phyloP scores from a whole-genome alignment of 1,140 invertebrate genomes.

The Camponotus pennsylvanicus region DNA sequence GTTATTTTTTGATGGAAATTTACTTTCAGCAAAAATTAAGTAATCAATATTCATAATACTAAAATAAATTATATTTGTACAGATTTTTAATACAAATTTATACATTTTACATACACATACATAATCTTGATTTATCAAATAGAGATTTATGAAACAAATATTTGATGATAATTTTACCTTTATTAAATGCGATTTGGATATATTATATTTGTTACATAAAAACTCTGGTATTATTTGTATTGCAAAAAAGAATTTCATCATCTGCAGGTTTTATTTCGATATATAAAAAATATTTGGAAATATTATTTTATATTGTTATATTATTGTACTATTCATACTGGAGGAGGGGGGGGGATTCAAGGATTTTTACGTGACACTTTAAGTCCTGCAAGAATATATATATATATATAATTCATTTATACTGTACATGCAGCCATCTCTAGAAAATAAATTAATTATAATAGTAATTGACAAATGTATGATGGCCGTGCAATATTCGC shows the following conservation, averaged over 20 bases:
- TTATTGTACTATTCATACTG: too few species aligned
- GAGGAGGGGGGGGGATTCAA: too few species aligned
- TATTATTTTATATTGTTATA: too few species aligned
- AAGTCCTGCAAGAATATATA: neutral
- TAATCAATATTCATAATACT: neutral
- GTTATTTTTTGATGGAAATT: neutral
- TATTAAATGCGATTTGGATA: neutral
- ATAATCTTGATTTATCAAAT: too few species aligned
- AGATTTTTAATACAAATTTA: neutral
- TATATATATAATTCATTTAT: slow-evolving; percentile 11
- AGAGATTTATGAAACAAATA: too few species aligned
- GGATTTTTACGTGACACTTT: too few species aligned
- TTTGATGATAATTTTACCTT: too few species aligned
- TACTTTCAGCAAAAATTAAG: neutral
- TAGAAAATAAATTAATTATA: neutral
- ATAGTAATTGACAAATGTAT: slow-evolving; percentile 9
- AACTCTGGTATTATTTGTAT: too few species aligned
- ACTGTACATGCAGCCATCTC: slow-evolving; percentile 7
- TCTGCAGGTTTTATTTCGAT: neutral
- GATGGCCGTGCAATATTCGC: neutral
- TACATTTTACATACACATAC: too few species aligned
- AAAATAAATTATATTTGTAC: neutral
- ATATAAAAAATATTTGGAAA: neutral
- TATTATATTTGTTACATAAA: slow-evolving; percentile 36
- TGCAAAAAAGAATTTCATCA: too few species aligned